Base-by-base conservation (phyloP, 2,797 vertebrate genomes). In the Lutjanus argentimaculatus region DNA sequence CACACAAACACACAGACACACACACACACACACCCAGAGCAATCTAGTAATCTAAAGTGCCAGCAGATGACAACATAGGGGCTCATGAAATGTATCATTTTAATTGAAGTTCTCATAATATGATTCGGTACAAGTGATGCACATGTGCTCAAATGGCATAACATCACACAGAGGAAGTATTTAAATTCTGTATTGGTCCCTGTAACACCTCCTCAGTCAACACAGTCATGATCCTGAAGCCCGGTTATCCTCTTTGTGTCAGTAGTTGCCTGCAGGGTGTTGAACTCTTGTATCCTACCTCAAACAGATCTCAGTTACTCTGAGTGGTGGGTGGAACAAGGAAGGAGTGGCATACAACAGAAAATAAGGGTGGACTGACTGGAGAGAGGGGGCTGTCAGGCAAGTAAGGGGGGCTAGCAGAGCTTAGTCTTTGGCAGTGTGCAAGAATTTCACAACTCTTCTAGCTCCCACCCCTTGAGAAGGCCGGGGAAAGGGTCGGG, bases 391-490 rank as follows among this genome's bases (percentile, higher is more conserved):
- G 46, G 72, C 73, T 78, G 73, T 88, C 80, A 81, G 65, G 53
- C 72, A 68, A 77, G 69, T 59, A 69, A 73, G 62, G 79, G 82
- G 77, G 65, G 69, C 53, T 64, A 61, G 72, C 16, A 75, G 79
- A 67, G 77, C 77, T 90, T 85, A 78, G 84, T 88, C 88, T 90
- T 89, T 94, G 93, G 93, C 91, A 91, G 79, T 57, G 75, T 91
- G 82, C 76, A 90, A 92, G 85, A 93, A 92, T 93, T 96, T 95
- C 92, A 93, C 93, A 93, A 93, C 88, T 94, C 80, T 80, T 93
- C 75, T 65, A 59, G 89, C 87, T 94, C 86, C 91, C 89, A 90
- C 90, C 88, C 89, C 80, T 92, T 86, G 70, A 86, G 78, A 92
- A 87, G 84, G 77, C 86, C 76, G 73, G 64, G 49, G 46, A 86